Evolutionary conservation across 2,888 invertebrate genomes (phyloP).

Genomic region (Pyrocoelia pectoralis): DNA sequence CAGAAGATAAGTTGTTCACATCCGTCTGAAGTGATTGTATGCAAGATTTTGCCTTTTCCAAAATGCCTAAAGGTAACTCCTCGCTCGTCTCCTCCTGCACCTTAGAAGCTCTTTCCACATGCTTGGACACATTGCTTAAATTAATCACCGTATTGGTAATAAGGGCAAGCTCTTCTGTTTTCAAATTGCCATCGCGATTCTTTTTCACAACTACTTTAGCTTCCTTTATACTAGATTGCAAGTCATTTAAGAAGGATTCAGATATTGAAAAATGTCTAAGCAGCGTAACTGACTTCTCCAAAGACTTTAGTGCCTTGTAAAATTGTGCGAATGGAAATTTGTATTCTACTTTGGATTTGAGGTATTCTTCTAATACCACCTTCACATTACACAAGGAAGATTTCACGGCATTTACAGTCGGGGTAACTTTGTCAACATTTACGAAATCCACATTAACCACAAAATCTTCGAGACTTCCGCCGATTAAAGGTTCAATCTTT

Average conservation of each 20-base stretch:
- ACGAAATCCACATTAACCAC: neutral
- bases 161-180: conserved; percentile 17
- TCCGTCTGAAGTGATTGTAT: conserved; percentile 17
- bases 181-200: conserved; percentile 10
- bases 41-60: conserved; percentile 25
- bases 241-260: neutral
- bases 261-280: neutral
- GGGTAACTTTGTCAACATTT: neutral
- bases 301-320: neutral
- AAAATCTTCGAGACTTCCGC: neutral
- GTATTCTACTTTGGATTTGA: neutral
- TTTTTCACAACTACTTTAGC: neutral
- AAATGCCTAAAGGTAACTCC: conserved; percentile 23
- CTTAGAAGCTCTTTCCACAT: conserved; percentile 28
- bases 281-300: neutral
- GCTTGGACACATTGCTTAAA: conserved; percentile 18
- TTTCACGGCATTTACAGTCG: neutral
- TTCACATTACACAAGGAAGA: neutral
- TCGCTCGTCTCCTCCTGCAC: conserved; percentile 31
- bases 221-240: neutral
- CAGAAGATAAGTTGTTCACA: neutral
- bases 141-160: conserved; percentile 13
- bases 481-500: neutral
- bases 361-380: too few relatives aligned
- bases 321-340: neutral